A percentile compares a stretch with the other conserved stretches of the same genome.
phyloP scores from a whole-genome alignment of 1,140 invertebrate genomes.

The Hestina assimilis region DNA sequence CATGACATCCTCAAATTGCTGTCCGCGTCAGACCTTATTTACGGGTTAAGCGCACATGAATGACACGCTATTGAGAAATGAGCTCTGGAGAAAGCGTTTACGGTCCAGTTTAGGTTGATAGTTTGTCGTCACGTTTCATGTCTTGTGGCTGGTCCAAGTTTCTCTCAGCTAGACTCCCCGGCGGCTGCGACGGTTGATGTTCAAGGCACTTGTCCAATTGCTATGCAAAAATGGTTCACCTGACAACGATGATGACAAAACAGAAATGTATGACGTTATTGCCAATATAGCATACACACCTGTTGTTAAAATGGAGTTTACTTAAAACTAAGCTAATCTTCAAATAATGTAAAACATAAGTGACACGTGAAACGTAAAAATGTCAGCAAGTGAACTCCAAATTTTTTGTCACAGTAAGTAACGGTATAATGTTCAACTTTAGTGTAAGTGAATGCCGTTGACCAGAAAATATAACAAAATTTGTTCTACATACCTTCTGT shows the following conservation, averaged over 20 bases:
- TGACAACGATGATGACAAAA: not conserved
- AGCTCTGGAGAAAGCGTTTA: not conserved
- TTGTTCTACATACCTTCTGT: not conserved
- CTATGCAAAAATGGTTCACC: constrained; percentile 20
- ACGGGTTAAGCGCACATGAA: constrained; percentile 27
- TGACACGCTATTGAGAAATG: not conserved
- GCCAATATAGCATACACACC: not conserved
- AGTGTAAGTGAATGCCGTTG: no score
- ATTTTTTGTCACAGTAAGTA: no score
- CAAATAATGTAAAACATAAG: no score
- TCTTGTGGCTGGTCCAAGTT: constrained; percentile 25
- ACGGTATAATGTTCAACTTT: no score
- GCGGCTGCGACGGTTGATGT: constrained; percentile 42
- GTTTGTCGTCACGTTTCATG: constrained; percentile 8
- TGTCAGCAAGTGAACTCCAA: no score
- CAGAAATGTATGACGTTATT: constrained; percentile 5
- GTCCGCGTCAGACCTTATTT: constrained; percentile 41
- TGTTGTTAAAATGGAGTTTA: no score
- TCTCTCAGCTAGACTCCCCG: constrained; percentile 31
- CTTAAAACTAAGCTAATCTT: no score
- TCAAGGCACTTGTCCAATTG: constrained; percentile 44
- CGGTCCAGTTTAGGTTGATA: not conserved
- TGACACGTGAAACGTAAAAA: no score
- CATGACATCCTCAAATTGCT: constrained; percentile 34
- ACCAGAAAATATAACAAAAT: no score